Evolutionary conservation across 2,797 vertebrate species (phyloP).

Genomic region (Columba guinea): DNA sequence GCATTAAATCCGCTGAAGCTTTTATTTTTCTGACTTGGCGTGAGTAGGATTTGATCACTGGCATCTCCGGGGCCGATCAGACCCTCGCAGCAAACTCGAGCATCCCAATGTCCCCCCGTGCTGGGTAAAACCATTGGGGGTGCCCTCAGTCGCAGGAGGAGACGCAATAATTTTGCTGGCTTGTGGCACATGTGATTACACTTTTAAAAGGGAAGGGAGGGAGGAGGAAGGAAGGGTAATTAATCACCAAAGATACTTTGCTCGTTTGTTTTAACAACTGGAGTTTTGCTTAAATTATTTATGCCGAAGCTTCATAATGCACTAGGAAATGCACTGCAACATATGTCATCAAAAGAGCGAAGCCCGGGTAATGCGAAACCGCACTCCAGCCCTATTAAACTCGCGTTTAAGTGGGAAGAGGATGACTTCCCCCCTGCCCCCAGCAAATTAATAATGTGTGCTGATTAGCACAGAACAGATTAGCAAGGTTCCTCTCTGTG

Average conservation of each 20-base stretch:
- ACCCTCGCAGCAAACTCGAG: fast-evolving
- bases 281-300: constrained; percentile 63
- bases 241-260: constrained; percentile 28
- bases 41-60: background rate
- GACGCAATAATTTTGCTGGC: background rate
- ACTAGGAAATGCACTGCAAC: constrained; percentile 54
- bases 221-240: constrained; percentile 3
- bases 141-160: background rate
- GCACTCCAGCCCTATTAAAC: background rate
- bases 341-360: constrained; percentile 30
- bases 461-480: constrained; percentile 59
- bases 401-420: constrained; percentile 10
- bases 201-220: background rate
- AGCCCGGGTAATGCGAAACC: constrained; percentile 23
- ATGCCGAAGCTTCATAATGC: constrained; percentile 40
- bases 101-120: background rate
- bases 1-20: fast-evolving
- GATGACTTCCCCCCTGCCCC: background rate
- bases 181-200: background rate
- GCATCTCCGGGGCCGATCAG: background rate
- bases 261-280: constrained; percentile 61
- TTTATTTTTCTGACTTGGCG: fast-evolving
- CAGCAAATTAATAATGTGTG: constrained; percentile 58
- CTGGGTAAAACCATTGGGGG: background rate
- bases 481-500: constrained; percentile 41